Evolutionary conservation across 2,888 invertebrate species (phyloP).

Genomic region (Elegia similella): DNA sequence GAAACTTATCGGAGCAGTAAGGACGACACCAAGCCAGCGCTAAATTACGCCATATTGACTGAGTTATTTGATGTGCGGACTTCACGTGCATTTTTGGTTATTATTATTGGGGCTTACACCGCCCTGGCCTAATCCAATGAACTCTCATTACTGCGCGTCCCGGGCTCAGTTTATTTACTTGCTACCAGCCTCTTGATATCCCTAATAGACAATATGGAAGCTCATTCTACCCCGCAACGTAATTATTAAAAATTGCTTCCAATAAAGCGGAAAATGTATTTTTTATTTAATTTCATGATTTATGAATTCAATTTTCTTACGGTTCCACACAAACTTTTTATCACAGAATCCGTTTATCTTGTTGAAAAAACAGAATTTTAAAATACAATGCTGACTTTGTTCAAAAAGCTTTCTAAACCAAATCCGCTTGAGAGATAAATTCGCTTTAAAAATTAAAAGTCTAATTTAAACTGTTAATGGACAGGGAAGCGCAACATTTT

Average conservation of each 20-base stretch:
- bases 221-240: constrained; percentile 58
- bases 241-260: constrained; percentile 80
- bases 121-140: constrained; percentile 75
- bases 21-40: constrained; percentile 23
- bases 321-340: background rate
- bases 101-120: constrained; percentile 73
- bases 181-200: constrained; percentile 62
- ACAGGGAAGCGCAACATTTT: constrained; percentile 58
- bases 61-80: constrained; percentile 72
- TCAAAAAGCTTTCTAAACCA: constrained; percentile 17
- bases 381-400: constrained; percentile 20
- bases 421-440: constrained; percentile 35
- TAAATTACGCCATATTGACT: constrained; percentile 75
- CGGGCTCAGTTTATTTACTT: constrained; percentile 73
- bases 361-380: constrained; percentile 18
- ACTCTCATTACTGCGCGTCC: constrained; percentile 75
- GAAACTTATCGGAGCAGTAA: constrained; percentile 3
- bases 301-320: constrained; percentile 25
- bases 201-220: constrained; percentile 58
- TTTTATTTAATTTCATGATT: constrained; percentile 40
- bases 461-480: constrained; percentile 62
- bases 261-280: constrained; percentile 57
- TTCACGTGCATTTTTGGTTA: constrained; percentile 79
- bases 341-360: background rate
- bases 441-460: constrained; percentile 56